Base-by-base conservation (phyloP, 2,888 invertebrate species). In the Mechanitis messenoides region DNA sequence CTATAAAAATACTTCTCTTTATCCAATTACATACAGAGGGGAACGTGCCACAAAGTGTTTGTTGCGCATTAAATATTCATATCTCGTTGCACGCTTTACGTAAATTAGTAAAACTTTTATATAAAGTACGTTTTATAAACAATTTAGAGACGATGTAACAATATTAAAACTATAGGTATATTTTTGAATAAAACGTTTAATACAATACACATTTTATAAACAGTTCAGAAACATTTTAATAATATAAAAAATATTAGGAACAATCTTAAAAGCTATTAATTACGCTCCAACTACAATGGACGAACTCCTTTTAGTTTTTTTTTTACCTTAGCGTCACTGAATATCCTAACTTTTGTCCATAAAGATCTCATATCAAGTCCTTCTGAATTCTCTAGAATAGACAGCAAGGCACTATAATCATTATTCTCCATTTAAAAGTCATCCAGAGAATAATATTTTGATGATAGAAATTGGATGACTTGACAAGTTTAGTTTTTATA, bases 341-440 rank as follows among this genome's bases (percentile, higher is more conserved):
- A 62, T 62, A 79, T 80, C 28, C 76, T 72, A 33, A 81, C 76
- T 68, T 77, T 77, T 28, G 82, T 84, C 85, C 83, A 84, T 65
- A 85, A 79, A 35, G 83, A 86, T 66, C 76, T 78, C 83, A 84
- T 81, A 58, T 60, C 55, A 31, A 58, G 46, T 12, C 12, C 53
- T 31, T 20, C 33, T 12, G 33, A 38, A 42, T 33, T 53, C 2
- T 55, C 58, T 56, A 60, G 53, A 56, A 60, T 42, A 11, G 55
- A 58, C 42, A 53, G 20, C 46, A 53, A 28, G n/a, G n/a, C 11
- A 33, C 33, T 53, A 55, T 46, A 54, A 56, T 62, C 62, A 64
- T 59, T 45, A 55, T 53, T 38, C 38, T 64, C 60, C 58, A 62
- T 62, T 42, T 55, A 60, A 58, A 57, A 61, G 45, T 55, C 55